Evolutionary conservation across 2,113 vertebrate genomes (phyloP), one percentile per base, ranked within the genome.

Genomic region (Suricata suricatta): DNA sequence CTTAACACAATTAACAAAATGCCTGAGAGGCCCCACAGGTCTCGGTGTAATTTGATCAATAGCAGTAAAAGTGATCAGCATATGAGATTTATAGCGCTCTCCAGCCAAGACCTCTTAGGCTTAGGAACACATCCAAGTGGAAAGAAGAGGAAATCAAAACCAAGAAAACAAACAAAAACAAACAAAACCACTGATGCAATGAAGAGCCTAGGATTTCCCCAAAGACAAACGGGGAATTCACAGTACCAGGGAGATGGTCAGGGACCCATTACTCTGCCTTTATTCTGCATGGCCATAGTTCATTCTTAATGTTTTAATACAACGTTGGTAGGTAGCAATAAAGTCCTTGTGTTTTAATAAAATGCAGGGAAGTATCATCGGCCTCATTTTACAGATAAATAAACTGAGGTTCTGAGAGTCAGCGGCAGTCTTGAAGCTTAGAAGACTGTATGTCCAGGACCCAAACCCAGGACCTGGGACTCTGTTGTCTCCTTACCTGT

Each of bases 1-100:
- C 89, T 38, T 76, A 86, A 89, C 52, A 88, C 86, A 93, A 72
- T 77, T 85, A 93, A 83, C 72, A n/a, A 92, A 94, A 66, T 80
- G 66, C 38, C 85, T 82, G 27, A n/a, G n/a, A 96, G 76, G 80
- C 29, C 69, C 16, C 95, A 88, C 84, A 47, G 15, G 69, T 89
- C 92, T 86, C 86, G 68, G 68, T 41, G 31, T 77, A 93, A 83
- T 97, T 54, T 93, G 68, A 94, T 50, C 10, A 44, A 63, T 7
- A 82, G 64, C 57, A 41, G 38, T 66, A 17, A 16, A n/a, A 41
- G 21, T 35, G 60, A 68, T 38, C 60, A 68, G 57, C 57, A 57
- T 68, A 41, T 71, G 63, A 86, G 57, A 92, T 87, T 60, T 87
- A 29, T 11, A 6, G 68, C 1, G 95, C 16, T 92, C 44, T 88